These are phyloP conservation scores for Pachypanchax playfairii DNA, from an alignment of 2,113 vertebrate species.

Conservation along the genomic window DNA sequence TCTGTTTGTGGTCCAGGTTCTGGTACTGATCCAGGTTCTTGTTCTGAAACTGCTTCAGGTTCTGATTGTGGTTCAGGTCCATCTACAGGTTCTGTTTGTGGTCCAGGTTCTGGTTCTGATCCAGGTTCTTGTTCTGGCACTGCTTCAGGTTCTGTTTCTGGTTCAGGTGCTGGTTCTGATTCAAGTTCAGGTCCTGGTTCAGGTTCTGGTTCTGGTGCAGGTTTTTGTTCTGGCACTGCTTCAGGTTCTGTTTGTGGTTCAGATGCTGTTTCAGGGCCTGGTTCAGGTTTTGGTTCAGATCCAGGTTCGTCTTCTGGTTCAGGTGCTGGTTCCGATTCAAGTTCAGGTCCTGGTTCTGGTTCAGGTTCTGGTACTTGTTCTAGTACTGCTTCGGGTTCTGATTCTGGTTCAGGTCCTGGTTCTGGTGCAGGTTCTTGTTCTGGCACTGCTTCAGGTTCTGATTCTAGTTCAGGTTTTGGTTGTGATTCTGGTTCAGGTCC, in stretches of 20 bases:
- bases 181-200: not conserved
- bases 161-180: fast-evolving
- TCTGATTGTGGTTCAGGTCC: no score
- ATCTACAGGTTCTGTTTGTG: no score
- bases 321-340: not conserved
- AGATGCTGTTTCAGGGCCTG: not conserved
- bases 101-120: no score
- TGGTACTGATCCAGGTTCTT: fast-evolving
- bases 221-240: not conserved
- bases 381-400: not conserved
- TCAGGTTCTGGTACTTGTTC: not conserved
- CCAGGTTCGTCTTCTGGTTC: not conserved
- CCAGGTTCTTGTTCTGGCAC: no score
- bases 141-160: fast-evolving
- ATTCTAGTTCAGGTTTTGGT: not conserved
- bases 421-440: not conserved
- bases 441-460: no score
- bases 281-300: not conserved
- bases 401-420: not conserved
- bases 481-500: not conserved
- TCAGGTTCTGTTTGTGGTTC: not conserved
- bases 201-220: not conserved
- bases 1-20: no score
- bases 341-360: not conserved
- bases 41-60: fast-evolving